A percentile compares a stretch with the other conserved stretches of the same genome.
These are phyloP conservation scores for Pandemis cinnamomeana DNA, from an alignment of 2,888 invertebrate genomes.

Conservation along the genomic window DNA sequence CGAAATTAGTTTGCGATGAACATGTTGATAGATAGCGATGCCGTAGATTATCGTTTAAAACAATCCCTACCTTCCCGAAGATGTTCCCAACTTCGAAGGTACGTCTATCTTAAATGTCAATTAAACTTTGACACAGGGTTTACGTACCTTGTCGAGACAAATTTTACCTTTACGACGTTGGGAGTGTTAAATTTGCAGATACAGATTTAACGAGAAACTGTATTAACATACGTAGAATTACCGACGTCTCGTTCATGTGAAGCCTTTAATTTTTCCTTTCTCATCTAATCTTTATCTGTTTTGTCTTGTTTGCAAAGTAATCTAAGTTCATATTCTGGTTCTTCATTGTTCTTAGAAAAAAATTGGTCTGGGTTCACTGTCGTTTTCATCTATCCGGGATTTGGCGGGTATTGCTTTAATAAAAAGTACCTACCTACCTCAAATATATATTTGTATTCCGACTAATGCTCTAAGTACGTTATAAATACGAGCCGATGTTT, in stretches of 20 bases:
- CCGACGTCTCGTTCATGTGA: background rate
- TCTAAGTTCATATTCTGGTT: background rate
- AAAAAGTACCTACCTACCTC: no score
- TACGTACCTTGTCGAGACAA: slow-evolving; percentile 23
- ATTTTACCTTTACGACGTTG: slow-evolving; percentile 30
- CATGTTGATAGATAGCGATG: slow-evolving; percentile 18
- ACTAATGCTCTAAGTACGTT: background rate
- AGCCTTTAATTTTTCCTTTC: background rate
- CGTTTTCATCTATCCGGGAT: background rate
- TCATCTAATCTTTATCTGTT: background rate
- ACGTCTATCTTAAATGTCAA: slow-evolving; percentile 46
- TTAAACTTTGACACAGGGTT: slow-evolving; percentile 46
- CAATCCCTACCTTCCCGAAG: slow-evolving; percentile 32
- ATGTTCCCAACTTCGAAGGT: slow-evolving; percentile 31
- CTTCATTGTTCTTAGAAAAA: slow-evolving; percentile 5
- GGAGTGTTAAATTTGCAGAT: slow-evolving; percentile 17
- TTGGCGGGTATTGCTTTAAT: no score
- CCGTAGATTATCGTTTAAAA: slow-evolving; percentile 33
- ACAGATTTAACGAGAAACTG: slow-evolving; percentile 6
- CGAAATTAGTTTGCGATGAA: slow-evolving; percentile 36
- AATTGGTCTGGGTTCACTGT: background rate
- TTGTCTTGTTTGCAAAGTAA: background rate
- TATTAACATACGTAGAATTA: slow-evolving; percentile 1
- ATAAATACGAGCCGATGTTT: background rate
- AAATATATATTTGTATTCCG: background rate